Evolutionary conservation across 2,797 vertebrate species (phyloP).

Genomic region (Trichosurus vulpecula): DNA sequence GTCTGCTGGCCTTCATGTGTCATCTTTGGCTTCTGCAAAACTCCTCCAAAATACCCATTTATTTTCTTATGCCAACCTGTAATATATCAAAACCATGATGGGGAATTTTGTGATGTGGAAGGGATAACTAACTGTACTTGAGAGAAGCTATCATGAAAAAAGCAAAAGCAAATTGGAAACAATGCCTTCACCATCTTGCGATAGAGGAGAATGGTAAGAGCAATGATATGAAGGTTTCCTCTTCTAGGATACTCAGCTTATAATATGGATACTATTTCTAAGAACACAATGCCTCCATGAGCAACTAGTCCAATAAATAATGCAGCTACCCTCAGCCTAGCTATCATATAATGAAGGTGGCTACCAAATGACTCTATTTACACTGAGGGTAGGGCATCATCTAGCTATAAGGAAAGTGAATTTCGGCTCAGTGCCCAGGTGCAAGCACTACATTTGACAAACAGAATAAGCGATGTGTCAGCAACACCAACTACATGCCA

Average conservation of each 20-base stretch:
- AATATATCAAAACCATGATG: neutral
- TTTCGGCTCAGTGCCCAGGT: slow-evolving; percentile 20
- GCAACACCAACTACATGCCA: slow-evolving; percentile 2
- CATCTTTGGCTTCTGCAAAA: neutral
- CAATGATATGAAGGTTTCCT: neutral
- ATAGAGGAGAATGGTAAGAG: neutral
- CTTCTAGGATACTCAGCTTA: neutral
- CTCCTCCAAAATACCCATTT: neutral
- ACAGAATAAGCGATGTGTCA: neutral
- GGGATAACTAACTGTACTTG: neutral
- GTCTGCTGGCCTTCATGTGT: neutral
- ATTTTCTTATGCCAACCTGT: neutral
- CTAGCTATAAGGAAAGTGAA: slow-evolving; percentile 51
- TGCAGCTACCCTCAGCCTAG: slow-evolving; percentile 14
- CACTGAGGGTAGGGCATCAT: neutral
- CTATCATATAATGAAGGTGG: slow-evolving; percentile 22
- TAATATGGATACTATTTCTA: neutral
- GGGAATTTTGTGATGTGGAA: neutral
- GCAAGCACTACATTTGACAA: slow-evolving; percentile 15
- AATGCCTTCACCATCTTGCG: neutral
- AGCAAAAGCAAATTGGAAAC: neutral
- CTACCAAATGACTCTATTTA: slow-evolving; percentile 41
- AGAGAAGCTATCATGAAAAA: neutral
- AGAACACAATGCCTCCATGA: neutral
- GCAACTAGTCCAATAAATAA: slow-evolving; percentile 25